Base-by-base conservation (phyloP, 2,797 vertebrate genomes). In the Rhynchotus rufescens region DNA sequence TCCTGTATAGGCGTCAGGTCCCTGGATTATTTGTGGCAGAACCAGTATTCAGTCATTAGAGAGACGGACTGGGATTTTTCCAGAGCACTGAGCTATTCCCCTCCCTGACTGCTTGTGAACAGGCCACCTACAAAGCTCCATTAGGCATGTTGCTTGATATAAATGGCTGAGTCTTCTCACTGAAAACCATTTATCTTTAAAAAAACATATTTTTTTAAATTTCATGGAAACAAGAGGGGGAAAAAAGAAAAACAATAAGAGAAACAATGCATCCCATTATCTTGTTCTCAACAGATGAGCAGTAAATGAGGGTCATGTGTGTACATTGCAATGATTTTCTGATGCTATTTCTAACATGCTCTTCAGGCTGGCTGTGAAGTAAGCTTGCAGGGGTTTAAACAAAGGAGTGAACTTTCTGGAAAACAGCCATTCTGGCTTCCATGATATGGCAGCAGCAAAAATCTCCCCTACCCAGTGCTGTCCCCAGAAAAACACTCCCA, bases 361-460 rank as follows among this genome's bases (percentile, higher is more conserved):
- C 14, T 51, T 64, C 28, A 51, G 80, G 36, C 44, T 68, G 71
- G 21, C 56, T 61, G 4, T 16, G 64, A 90, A 92, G 59, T 36
- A 51, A 80, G 34, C 26, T 82, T 84, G 54, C 26, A 56, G 71
- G 52, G 67, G 16, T 71, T 76, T 76, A 81, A 83, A 59, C 42
- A 80, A 56, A 64, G 12, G 30, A 88, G 54, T 67, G 66, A 69
- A 28, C 36, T 90, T 68, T 66, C 73, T 79, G 38, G 56, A 93
- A 90, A 69, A 44, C 9, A 51, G 28, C 16, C 19, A 26, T 42
- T 45, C n/a, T 80, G 49, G 5, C 52, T 92, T 89, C 82, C 51
- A 76, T 68, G 86, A 85, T 62, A 64, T 79, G 57, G 61, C 64
- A 90, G 56, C 56, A 89, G 28, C 25, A 77, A 92, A 71, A 49